A percentile compares a stretch with the other conserved stretches of the same genome.
These are phyloP conservation scores for Cartodere bifasciata DNA, from an alignment of 2,888 invertebrate species.

Conservation along the genomic window DNA sequence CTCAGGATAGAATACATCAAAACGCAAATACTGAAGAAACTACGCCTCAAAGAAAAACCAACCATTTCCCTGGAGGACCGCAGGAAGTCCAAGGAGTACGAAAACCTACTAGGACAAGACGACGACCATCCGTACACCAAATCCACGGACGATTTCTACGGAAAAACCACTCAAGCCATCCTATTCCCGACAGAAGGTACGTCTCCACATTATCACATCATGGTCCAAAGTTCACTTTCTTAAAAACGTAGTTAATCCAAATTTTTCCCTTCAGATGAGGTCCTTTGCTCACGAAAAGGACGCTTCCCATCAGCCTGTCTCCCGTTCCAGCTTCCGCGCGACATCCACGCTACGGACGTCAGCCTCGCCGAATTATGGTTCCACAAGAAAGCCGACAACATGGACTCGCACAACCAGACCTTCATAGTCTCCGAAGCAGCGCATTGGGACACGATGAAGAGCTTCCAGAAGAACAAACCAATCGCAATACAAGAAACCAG, in stretches of 20 bases:
- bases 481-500: conserved; percentile 69
- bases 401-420: conserved; percentile 57
- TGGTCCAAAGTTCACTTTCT: too few species aligned
- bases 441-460: conserved; percentile 55
- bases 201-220: conserved; percentile 12
- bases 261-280: conserved; percentile 35
- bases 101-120: conserved; percentile 42
- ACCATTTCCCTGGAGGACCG: conserved; percentile 49
- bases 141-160: conserved; percentile 67
- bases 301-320: conserved; percentile 58
- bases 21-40: conserved; percentile 70
- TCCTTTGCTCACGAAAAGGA: conserved; percentile 38
- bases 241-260: conserved; percentile 1
- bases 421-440: conserved; percentile 69
- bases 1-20: conserved; percentile 71
- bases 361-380: conserved; percentile 72
- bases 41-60: conserved; percentile 64
- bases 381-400: conserved; percentile 53
- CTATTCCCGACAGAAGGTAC: conserved; percentile 69
- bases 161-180: conserved; percentile 72
- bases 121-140: conserved; percentile 41
- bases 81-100: conserved; percentile 62
- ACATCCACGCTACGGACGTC: conserved; percentile 60
- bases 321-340: conserved; percentile 63
- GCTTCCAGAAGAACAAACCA: conserved; percentile 64